These are phyloP conservation scores for Nephrotoma guestfalica DNA, from an alignment of 2,888 invertebrate genomes.

Conservation along the genomic window DNA sequence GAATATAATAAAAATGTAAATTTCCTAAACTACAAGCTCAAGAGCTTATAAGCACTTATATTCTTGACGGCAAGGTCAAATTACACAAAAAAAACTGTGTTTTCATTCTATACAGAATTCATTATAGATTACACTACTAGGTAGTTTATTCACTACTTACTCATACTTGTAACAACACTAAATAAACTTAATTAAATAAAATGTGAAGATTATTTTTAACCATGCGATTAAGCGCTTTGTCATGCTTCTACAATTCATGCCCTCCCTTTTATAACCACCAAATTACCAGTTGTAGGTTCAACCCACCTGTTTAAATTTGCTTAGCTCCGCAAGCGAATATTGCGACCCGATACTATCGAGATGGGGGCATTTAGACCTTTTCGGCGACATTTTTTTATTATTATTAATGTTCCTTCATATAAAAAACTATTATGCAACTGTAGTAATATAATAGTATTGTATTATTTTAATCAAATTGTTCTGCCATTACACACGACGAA, in stretches of 20 bases:
- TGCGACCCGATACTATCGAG: constrained; percentile 13
- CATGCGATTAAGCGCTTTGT: not conserved
- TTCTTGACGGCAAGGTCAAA: not conserved
- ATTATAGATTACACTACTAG: not conserved
- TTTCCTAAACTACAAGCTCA: not conserved
- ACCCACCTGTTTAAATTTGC: constrained; percentile 16
- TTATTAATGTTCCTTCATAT: not conserved
- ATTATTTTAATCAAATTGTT: not conserved
- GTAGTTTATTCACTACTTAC: not conserved
- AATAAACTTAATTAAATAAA: not conserved
- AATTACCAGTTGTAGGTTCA: not conserved
- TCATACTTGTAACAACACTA: not conserved
- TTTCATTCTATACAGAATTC: not conserved
- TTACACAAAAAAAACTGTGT: not conserved
- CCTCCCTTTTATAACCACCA: not conserved
- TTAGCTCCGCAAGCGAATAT: constrained; percentile 14
- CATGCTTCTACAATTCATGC: not conserved
- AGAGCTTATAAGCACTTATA: not conserved
- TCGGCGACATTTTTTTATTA: constrained; percentile 2
- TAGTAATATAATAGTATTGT: not conserved
- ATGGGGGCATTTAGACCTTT: constrained; percentile 14
- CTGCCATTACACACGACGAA: not conserved
- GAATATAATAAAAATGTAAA: not conserved
- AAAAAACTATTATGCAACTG: not conserved
- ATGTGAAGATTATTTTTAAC: not conserved